phyloP scores from a whole-genome alignment of 2,113 vertebrate species.

The Coptodon bakossiorum region DNA sequence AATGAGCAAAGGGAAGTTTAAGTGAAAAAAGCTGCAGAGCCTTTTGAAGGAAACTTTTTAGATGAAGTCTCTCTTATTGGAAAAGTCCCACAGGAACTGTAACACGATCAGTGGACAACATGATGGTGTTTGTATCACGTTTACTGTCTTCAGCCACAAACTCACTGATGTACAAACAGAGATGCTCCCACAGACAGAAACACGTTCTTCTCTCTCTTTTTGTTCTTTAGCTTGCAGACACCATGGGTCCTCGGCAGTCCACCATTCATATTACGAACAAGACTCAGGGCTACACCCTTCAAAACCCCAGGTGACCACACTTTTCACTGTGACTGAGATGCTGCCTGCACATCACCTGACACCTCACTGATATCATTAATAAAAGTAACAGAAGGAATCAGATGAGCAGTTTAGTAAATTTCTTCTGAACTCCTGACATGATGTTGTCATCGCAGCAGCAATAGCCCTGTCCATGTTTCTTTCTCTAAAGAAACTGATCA shows the following conservation, averaged over 20 bases:
- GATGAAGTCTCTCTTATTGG: fast-evolving
- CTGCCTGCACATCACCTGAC: neutral
- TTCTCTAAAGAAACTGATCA: neutral
- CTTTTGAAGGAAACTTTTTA: neutral
- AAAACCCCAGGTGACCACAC: neutral
- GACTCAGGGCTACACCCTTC: neutral
- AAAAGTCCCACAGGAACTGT: neutral
- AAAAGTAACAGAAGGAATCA: neutral
- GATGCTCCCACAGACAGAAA: neutral
- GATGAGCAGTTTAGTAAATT: neutral
- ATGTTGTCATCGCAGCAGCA: neutral
- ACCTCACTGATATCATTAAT: neutral
- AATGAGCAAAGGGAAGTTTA: neutral
- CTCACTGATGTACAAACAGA: neutral
- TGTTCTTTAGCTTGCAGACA: neutral
- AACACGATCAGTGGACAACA: neutral
- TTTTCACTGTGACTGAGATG: neutral
- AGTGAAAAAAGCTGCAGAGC: neutral
- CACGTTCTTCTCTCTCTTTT: fast-evolving
- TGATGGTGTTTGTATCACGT: neutral
- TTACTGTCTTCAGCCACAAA: fast-evolving
- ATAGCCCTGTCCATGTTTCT: neutral
- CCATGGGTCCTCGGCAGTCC: neutral
- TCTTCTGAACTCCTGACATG: neutral
- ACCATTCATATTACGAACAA: neutral